These are phyloP conservation scores for Trachelus tabidus DNA, from an alignment of 2,888 invertebrate genomes.

Conservation along the genomic window DNA sequence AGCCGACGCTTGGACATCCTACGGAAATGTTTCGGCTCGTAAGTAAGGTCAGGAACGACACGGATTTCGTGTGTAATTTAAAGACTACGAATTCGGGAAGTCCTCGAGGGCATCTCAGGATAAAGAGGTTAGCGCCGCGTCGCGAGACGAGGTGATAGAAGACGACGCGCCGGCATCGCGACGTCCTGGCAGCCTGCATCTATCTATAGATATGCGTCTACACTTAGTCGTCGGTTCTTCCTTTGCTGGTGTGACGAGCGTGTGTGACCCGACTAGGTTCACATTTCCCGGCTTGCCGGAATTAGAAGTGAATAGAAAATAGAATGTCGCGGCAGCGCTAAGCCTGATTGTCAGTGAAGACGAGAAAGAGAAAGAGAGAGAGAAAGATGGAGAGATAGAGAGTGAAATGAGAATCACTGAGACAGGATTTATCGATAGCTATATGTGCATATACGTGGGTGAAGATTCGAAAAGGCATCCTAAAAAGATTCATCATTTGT, in stretches of 20 bases:
- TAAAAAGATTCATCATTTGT: not conserved
- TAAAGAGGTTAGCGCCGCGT: not conserved
- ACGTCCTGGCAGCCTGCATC: slow-evolving; percentile 20
- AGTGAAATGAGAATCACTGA: slow-evolving; percentile 12
- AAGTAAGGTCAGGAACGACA: not conserved
- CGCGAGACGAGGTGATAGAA: not conserved
- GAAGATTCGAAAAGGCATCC: not conserved
- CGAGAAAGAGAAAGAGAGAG: slow-evolving; percentile 14
- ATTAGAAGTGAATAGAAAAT: slow-evolving; percentile 56
- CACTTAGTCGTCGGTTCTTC: not conserved
- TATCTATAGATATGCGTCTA: slow-evolving; percentile 35
- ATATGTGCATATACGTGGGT: not conserved
- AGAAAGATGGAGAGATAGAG: not conserved
- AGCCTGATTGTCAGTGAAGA: not conserved
- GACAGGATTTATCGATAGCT: not conserved
- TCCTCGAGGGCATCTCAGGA: not conserved
- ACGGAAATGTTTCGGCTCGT: not conserved
- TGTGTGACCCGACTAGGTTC: slow-evolving; percentile 7
- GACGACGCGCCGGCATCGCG: not conserved
- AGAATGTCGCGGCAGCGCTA: slow-evolving; percentile 32
- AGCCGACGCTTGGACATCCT: not conserved
- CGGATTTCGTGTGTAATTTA: no score
- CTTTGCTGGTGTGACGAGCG: not conserved
- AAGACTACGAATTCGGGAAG: not conserved
- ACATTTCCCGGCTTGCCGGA: slow-evolving; percentile 38